Conservation (phyloP, 2,113 vertebrate species). For the Himantopus leucocephalus region DNA sequence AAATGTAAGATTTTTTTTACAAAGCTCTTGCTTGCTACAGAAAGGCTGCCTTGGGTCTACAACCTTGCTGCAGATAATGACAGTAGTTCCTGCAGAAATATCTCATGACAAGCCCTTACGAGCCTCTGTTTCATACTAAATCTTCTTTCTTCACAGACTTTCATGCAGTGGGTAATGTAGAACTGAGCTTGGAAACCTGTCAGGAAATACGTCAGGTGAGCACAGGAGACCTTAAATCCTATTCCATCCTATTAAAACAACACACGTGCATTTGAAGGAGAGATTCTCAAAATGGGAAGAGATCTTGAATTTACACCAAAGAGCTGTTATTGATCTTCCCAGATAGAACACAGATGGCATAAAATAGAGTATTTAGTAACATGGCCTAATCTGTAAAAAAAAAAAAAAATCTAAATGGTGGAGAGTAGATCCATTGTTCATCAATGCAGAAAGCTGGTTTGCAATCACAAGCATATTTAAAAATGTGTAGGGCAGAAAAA, state of each 20-base stretch:
- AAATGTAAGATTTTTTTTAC: neutral
- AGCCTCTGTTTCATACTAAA: neutral
- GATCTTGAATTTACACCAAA: neutral
- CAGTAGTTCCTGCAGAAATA: neutral
- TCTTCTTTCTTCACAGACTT: neutral
- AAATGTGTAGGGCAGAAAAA: neutral
- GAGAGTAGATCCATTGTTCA: neutral
- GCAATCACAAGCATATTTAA: neutral
- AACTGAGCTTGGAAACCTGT: neutral
- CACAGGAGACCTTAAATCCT: neutral
- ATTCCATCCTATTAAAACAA: neutral
- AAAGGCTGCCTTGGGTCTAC: neutral
- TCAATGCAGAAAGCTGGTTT: neutral
- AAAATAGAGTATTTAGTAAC: neutral
- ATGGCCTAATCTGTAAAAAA: neutral
- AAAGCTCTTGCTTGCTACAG: neutral
- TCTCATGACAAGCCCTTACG: neutral
- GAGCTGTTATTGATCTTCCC: neutral
- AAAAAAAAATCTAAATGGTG: neutral
- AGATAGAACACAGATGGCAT: neutral
- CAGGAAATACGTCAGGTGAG: neutral
- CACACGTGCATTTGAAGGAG: neutral
- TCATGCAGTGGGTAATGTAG: neutral
- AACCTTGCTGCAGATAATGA: neutral
- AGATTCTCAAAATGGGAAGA: neutral